These are phyloP conservation scores for Aphelocoma californica DNA, from an alignment of 2,797 vertebrate genomes.

Conservation along the genomic window DNA sequence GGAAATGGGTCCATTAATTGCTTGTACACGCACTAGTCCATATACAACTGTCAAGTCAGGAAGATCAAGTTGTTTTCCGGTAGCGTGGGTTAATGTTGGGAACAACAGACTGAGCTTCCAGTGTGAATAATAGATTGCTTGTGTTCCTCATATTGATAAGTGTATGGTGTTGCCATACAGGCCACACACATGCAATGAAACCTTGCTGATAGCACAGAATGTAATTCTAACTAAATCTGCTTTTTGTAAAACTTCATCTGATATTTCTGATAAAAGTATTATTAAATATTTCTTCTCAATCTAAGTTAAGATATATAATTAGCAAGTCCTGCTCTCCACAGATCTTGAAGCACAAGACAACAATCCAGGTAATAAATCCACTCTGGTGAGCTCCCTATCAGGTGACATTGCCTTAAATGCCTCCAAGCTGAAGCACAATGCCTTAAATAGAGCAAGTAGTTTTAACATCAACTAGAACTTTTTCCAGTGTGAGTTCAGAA, in stretches of 20 bases:
- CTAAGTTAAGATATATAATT: not conserved
- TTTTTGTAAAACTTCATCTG: not conserved
- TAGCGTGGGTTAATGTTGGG: not conserved
- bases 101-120: not conserved
- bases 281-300: not conserved
- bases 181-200: not conserved
- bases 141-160: not conserved
- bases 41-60: not conserved
- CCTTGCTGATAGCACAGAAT: not conserved
- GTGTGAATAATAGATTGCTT: not conserved
- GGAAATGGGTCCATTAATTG: not conserved
- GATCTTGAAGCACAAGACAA: not conserved
- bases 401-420: not conserved
- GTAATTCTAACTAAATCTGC: not conserved
- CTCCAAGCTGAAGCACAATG: not conserved
- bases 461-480: not conserved
- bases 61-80: not conserved
- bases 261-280: not conserved
- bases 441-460: not conserved
- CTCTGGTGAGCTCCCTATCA: not conserved
- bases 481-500: not conserved
- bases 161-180: not conserved
- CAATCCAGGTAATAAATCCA: not conserved
- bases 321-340: not conserved
- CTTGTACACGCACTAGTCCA: not conserved